Percentiles rank a stretch among this genome's conserved stretches.
These are phyloP conservation scores for Leptobrachium leishanense DNA, from an alignment of 2,113 vertebrate species.

Conservation along the genomic window DNA sequence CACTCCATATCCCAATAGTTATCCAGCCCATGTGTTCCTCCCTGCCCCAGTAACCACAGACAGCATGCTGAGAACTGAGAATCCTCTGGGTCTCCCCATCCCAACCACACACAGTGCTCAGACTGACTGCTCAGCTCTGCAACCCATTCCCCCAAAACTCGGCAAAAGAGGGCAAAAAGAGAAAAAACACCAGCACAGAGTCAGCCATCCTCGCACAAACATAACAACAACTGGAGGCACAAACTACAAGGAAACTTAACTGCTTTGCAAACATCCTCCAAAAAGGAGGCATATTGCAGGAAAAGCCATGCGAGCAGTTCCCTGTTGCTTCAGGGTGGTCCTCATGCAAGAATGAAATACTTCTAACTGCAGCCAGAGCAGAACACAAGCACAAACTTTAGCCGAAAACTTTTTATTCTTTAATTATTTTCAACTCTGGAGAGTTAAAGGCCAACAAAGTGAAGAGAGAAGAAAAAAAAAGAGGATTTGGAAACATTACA, in stretches of 20 bases:
- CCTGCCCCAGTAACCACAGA: conserved; percentile 34
- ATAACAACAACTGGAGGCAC: conserved; percentile 6
- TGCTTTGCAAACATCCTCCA: background rate
- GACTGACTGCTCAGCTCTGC: conserved; percentile 42
- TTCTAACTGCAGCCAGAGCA: conserved; percentile 36
- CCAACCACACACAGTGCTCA: conserved; percentile 53
- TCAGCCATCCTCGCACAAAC: background rate
- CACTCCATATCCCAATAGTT: conserved; percentile 40
- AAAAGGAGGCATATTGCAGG: conserved; percentile 30
- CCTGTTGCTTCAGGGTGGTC: conserved; percentile 45
- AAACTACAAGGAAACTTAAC: conserved; percentile 32
- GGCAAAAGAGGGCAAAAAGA: conserved; percentile 34
- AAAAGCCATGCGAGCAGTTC: conserved; percentile 32
- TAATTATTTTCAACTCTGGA: background rate
- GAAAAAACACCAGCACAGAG: background rate
- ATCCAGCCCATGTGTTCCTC: conserved; percentile 51
- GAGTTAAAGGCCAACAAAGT: conserved; percentile 3
- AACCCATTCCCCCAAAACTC: conserved; percentile 29
- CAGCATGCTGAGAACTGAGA: conserved; percentile 54
- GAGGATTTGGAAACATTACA: too few relatives aligned
- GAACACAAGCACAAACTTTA: conserved; percentile 30
- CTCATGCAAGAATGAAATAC: conserved; percentile 44
- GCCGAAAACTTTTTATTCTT: conserved; percentile 8
- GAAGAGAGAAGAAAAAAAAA: background rate
- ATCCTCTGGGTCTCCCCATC: conserved; percentile 49